phyloP scores from a whole-genome alignment of 2,888 invertebrate genomes.

The Ophion slaviceki region DNA sequence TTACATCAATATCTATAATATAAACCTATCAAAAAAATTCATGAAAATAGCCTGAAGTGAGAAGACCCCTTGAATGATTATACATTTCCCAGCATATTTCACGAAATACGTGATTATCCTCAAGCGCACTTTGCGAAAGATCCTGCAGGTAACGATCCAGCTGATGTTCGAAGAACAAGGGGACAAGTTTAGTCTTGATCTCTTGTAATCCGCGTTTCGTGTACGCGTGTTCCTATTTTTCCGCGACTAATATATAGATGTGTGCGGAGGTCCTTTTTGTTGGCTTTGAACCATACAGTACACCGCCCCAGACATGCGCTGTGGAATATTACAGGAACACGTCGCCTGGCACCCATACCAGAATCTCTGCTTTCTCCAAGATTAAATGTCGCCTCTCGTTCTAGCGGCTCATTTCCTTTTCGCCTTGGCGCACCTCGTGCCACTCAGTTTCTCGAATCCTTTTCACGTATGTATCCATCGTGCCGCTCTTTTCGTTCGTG shows the following conservation, averaged over 20 bases:
- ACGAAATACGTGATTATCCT: not conserved
- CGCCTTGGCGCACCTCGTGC: conserved; percentile 36
- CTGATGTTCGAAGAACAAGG: conserved; percentile 14
- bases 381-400: conserved; percentile 78
- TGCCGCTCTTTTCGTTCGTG: conserved; percentile 36
- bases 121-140: conserved; percentile 22
- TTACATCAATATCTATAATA: too few species aligned
- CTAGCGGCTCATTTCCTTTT: conserved; percentile 57
- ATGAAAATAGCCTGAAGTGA: too few species aligned
- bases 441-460: conserved; percentile 53
- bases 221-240: conserved; percentile 46
- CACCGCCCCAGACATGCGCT: conserved; percentile 70
- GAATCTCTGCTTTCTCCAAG: conserved; percentile 77
- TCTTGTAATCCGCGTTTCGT: conserved; percentile 18
- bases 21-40: too few species aligned
- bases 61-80: not conserved
- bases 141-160: not conserved
- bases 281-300: conserved; percentile 67
- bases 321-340: conserved; percentile 79
- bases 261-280: conserved; percentile 59
- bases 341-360: conserved; percentile 64
- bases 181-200: conserved; percentile 29
- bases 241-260: conserved; percentile 29
- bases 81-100: not conserved
- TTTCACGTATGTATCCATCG: conserved; percentile 39